Conservation (phyloP, 2,888 invertebrate species). For the Scaptomyza cyrtandrae region DNA sequence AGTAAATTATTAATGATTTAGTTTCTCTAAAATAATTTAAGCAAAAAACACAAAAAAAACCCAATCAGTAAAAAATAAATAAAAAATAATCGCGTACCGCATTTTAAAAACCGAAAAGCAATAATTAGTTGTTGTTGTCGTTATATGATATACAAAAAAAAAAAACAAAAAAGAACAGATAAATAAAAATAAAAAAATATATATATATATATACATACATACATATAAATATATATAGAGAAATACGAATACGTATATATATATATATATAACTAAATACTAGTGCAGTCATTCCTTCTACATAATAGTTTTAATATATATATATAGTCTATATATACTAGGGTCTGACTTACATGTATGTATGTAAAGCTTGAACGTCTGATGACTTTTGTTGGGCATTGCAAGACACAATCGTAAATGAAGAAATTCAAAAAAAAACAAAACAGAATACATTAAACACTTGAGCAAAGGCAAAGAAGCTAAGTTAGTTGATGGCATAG, state of each 20-base stretch:
- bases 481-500: conserved; percentile 36
- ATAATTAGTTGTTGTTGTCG: conserved; percentile 79
- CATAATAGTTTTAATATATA: conserved; percentile 49
- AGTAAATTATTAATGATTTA: conserved; percentile 78
- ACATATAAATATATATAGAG: conserved; percentile 60
- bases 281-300: conserved; percentile 75
- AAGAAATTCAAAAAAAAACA: conserved; percentile 32
- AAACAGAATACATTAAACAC: neutral
- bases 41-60: conserved; percentile 33
- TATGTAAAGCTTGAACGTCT: conserved; percentile 75
- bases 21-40: conserved; percentile 60
- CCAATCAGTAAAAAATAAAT: conserved; percentile 33
- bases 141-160: conserved; percentile 66
- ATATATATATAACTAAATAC: conserved; percentile 41
- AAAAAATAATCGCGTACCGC: conserved; percentile 60
- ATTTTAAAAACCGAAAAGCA: conserved; percentile 78
- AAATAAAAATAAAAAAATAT: conserved; percentile 7
- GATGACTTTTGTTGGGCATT: conserved; percentile 78
- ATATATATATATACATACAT: conserved; percentile 56
- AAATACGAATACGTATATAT: conserved; percentile 56
- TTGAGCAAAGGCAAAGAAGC: conserved; percentile 16
- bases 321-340: conserved; percentile 49
- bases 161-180: conserved; percentile 20
- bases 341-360: conserved; percentile 59
- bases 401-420: conserved; percentile 78